Evolutionary conservation across 2,113 vertebrate genomes (phyloP), one percentile per base, ranked within the genome.

Genomic region (Phylloscopus trochiloides): DNA sequence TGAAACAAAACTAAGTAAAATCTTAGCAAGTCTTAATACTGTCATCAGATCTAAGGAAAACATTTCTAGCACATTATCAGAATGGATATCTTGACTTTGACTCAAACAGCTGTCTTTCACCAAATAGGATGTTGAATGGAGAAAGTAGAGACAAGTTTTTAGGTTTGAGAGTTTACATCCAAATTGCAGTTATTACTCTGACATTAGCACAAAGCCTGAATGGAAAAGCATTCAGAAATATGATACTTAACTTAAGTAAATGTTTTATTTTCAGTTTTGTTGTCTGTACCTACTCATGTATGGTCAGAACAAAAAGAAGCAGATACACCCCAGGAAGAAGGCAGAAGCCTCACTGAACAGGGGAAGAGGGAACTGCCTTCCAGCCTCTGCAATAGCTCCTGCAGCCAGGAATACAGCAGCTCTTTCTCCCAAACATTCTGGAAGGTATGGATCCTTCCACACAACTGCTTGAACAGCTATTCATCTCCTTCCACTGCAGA

Each of bases 151-250:
- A 17, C 24, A 57, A 77, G 10, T 2, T 67, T 75, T 75, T 40
- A 67, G 32, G 47, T 25, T 38, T 28, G 9, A 81, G 68, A 90
- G 24, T 13, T 82, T 50, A 34, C 32, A 34, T 22, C 3, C 7
- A 72, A 59, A 40, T 43, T 31, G 48, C 31, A 77, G 48, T 5
- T 66, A n/a, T 18, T 38, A 55, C 6, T 43, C 38, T 62, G 38
- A 45, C 0, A 3, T 22, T n/a, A 21, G 10, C 31, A 45, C 14
- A 29, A 75, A 55, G 25, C 0, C 0, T 20, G 32, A 84, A 42
- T 4, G 17, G 31, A 51, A 70, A 85, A 40, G 18, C 12, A 38
- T 36, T 74, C 21, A 52, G 26, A 59, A n/a, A 32, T 14, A 21
- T 5, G 55, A 47, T 14, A 11, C 6, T 40, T 29, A 58, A 31